Conservation (phyloP, 64 coral and sea anemone species). For the Pocillopora damicornis region DNA sequence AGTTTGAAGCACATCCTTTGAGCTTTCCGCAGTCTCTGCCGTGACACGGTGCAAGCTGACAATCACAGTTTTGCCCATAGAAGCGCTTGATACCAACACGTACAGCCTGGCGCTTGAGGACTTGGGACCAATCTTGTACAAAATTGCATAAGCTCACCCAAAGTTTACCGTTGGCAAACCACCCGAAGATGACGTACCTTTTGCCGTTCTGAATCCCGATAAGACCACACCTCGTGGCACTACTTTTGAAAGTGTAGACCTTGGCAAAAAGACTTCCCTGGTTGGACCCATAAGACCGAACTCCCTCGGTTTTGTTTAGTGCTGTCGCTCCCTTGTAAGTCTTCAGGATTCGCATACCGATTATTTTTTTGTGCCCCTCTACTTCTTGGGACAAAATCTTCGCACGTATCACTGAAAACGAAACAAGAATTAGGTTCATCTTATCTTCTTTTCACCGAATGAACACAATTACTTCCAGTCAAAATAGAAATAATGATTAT, state of each 20-base stretch:
- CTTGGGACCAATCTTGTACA: neutral
- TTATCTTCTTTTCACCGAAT: too few relatives aligned
- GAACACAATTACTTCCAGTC: too few relatives aligned
- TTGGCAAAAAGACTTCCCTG: constrained; percentile 19
- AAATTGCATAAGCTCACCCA: neutral
- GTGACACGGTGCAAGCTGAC: constrained; percentile 33
- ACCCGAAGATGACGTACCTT: constrained; percentile 36
- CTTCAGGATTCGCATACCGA: constrained; percentile 39
- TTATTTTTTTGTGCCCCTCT: neutral
- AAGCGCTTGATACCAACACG: constrained; percentile 44
- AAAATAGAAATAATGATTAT: too few relatives aligned
- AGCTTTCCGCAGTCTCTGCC: neutral
- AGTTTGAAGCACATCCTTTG: neutral
- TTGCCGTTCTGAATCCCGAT: neutral
- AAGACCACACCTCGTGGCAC: neutral
- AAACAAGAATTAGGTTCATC: neutral
- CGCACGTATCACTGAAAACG: constrained; percentile 17
- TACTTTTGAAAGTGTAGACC: constrained; percentile 2
- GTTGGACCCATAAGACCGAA: constrained; percentile 11
- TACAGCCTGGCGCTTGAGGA: constrained; percentile 16
- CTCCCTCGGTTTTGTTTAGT: constrained; percentile 20
- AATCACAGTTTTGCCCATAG: constrained; percentile 42
- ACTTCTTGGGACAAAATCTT: constrained; percentile 24
- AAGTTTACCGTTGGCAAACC: neutral
- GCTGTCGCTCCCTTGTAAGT: constrained; percentile 12